Evolutionary conservation across 2,113 vertebrate species (phyloP), one percentile per base, ranked within the genome.

Genomic region (Scophthalmus maximus): DNA sequence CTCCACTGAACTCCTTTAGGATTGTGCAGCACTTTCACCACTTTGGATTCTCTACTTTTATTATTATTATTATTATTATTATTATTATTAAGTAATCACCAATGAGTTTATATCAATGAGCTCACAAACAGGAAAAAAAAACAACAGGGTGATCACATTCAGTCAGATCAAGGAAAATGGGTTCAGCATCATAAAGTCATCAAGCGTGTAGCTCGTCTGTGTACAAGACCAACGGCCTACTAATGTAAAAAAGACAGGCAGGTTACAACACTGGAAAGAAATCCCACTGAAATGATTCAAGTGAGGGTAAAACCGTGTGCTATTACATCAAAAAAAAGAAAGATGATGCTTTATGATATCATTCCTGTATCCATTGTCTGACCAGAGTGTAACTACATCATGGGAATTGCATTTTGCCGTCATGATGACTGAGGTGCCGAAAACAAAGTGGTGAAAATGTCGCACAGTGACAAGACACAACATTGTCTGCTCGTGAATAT

Each of bases 11-110:
- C 34, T 55, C n/a, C 67, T 79, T 55, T 65, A 69, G 67, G 60
- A 82, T 66, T 76, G 73, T 52, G 73, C 74, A 53, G 71, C 80
- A 81, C 71, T 88, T 87, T 86, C 82, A 86, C 68, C 88, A 88
- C 75, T 73, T 73, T 84, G 72, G 49, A 62, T 81, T 82, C 22
- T 3, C 46, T n/a, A n/a, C n/a, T n/a, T n/a, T n/a, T n/a, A n/a
- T n/a, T n/a, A n/a, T n/a, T n/a, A n/a, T n/a, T n/a, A n/a, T n/a
- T n/a, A n/a, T n/a, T n/a, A n/a, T n/a, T n/a, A n/a, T n/a, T n/a
- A n/a, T n/a, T n/a, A n/a, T 58, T 77, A 40, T 44, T 63, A 57
- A 42, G 12, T 42, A 42, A 42, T 7, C 42, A 44, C 18, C n/a
- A n/a, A n/a, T n/a, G n/a, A n/a, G n/a, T n/a, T n/a, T n/a, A 44